Evolutionary conservation across 1,140 invertebrate species (phyloP), one percentile per base, ranked within the genome.

Genomic region (Protaetia brevitarsis): DNA sequence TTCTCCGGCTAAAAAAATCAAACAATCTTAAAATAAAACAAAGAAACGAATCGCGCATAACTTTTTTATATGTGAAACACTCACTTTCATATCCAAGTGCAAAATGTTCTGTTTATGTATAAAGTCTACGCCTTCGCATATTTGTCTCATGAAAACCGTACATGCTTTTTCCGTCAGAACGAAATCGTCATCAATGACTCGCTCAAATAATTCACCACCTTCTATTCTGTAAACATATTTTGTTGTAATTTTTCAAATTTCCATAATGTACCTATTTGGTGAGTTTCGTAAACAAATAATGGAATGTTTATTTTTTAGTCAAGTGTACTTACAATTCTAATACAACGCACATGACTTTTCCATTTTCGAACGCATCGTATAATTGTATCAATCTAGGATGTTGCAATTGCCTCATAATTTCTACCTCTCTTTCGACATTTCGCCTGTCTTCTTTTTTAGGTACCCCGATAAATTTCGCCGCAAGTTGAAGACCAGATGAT

Each of bases 111-210:
- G 91, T 16, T 89, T 86, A 76, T 99, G 97, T 76, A 99, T 96
- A 75, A 97, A 99, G 70, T 93, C 91, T 64, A 99, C 89, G 11
- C 95, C 97, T 77, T 98, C 95, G 77, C 95, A 97, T 70, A 99
- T 98, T 82, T 99, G 97, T 27, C 95, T 83, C 84, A 98, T 94
- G 76, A 99, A 98, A 62, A 97, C 91, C 0, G 94, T 90, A 78
- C 96, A 97, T 2, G 94, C 92, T 65, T 93, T 89, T 77, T 99
- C 97, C 0, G 96, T 98, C 65, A 99, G 81, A 8, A 98, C 86
- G 75, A 99, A 99, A 77, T 98, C 96, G 76, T 99, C 97, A 73
- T 96, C 95, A 67, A 99, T 97, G 3, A 99, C 96, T 66, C 97
- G 85, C 79, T 99, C 97, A 77, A 99, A 99, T 5, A 99, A 83